Percentiles rank a stretch among this genome's conserved stretches.
These are phyloP conservation scores for Lathamus discolor DNA, from an alignment of 2,113 vertebrate genomes.

Conservation along the genomic window DNA sequence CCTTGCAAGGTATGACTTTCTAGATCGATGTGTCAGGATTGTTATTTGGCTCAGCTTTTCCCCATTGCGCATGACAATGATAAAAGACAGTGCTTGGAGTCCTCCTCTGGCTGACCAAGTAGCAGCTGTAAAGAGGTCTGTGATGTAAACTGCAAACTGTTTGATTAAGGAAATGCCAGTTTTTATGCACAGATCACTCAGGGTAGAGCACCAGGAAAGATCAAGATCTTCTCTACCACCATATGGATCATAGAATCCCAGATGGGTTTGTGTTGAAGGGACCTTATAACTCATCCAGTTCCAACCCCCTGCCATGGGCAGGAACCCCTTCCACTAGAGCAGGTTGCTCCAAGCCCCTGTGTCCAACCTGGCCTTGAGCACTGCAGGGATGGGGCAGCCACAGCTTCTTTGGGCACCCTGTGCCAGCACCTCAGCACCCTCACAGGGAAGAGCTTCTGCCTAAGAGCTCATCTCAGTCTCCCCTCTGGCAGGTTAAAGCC, in stretches of 20 bases:
- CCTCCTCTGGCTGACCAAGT: not conserved
- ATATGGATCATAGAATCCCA: not conserved
- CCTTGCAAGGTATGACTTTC: not conserved
- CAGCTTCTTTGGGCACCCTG: too few relatives aligned
- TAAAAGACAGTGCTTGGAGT: accelerated
- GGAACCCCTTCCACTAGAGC: not conserved
- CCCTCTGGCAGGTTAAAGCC: too few relatives aligned
- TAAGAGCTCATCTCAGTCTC: too few relatives aligned
- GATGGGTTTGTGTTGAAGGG: not conserved
- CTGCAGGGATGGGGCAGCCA: too few relatives aligned
- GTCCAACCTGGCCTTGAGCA: too few relatives aligned
- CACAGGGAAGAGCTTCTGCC: too few relatives aligned
- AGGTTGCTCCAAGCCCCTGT: too few relatives aligned
- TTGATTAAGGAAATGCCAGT: not conserved
- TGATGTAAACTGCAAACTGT: not conserved
- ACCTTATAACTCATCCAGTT: not conserved
- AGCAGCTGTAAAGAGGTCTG: not conserved
- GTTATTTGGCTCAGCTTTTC: not conserved
- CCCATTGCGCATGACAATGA: accelerated
- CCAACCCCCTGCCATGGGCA: not conserved
- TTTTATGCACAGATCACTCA: not conserved
- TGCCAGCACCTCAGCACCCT: too few relatives aligned
- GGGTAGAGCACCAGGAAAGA: not conserved
- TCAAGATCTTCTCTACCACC: not conserved
- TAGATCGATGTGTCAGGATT: not conserved